Base-by-base conservation (phyloP, 2,888 invertebrate genomes). In the Chymomyza procnemis region DNA sequence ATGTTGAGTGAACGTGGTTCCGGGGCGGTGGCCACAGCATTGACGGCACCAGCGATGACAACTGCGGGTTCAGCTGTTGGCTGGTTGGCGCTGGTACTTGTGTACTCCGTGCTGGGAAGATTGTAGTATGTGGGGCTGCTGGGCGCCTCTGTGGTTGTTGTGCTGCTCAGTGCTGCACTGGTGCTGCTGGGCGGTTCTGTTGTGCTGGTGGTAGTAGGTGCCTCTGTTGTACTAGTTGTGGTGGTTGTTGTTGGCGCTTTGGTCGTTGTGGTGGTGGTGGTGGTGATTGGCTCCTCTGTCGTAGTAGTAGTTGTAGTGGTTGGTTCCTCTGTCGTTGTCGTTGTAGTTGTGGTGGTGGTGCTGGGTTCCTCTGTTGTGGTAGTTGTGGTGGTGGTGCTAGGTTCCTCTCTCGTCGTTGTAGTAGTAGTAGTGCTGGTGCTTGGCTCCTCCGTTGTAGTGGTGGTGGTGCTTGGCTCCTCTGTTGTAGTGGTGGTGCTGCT, bases 1-100 rank as follows among this genome's bases (percentile, higher is more conserved):
- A 75, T 78, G 18, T 65, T 26, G 0, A 67, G 66, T 4, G 73
- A 64, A 41, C 70, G 73, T 14, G 66, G 57, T 57, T 79, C 78
- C 5, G 75, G 68, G 46, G 71, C 67, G 12, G 12, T 46, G 41
- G 56, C 57, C 66, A 67, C 67, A 63, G 67, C 52, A 63, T 56
- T 12, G 69, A 64, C 21, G 26, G 26, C 26, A 26, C 26, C 26
- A 26, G 67, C 52, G 64, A 57, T 12, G 70, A 64, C 21, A 50
- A 71, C 19, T 18, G 58, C 22, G 1, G 57, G 19, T 4, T 69
- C 61, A 22, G 76, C 71, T 9, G 73, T 71, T 16, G 68, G 76
- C 19, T 67, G 64, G 22, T 63, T 41, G 16, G 50, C 55, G 1
- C 41, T 59, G 4, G 54, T 48, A 26, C 46, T 58, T 58, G 48